Conservation (phyloP, 2,888 invertebrate genomes). For the Conus canariensis region DNA sequence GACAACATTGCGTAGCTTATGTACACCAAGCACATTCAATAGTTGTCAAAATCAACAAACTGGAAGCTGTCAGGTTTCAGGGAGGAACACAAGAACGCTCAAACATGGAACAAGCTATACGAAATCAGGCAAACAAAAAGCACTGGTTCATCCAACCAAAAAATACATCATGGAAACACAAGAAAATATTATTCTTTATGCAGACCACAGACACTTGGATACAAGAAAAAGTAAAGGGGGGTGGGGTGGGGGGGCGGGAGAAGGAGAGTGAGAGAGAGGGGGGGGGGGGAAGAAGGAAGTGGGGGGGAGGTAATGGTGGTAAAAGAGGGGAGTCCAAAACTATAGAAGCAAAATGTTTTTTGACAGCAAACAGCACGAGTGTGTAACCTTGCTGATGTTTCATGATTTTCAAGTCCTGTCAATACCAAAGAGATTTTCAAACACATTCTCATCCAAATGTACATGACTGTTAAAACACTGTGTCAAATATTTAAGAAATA, state of each 20-base stretch:
- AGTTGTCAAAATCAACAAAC: not conserved
- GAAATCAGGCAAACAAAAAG: not conserved
- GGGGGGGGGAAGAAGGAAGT: not conserved
- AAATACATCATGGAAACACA: not conserved
- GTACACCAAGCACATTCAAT: slow-evolving; percentile 17
- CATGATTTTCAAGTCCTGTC: not conserved
- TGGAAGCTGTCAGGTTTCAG: not conserved
- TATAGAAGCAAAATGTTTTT: not conserved
- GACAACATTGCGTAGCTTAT: slow-evolving; percentile 25
- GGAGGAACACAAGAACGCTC: not conserved
- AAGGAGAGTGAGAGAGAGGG: not conserved
- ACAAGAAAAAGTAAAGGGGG: not conserved
- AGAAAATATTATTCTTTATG: not conserved
- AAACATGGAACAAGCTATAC: not conserved
- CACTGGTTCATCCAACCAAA: not conserved
- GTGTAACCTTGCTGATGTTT: not conserved
- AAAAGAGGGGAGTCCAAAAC: not conserved
- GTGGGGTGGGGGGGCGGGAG: not conserved
- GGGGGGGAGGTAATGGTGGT: not conserved
- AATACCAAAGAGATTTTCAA: too few species aligned
- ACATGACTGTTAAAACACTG: too few species aligned
- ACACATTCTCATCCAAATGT: too few species aligned
- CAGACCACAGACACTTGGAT: too few species aligned
- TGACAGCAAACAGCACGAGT: not conserved
- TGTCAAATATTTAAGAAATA: too few species aligned